phyloP scores from a whole-genome alignment of 1,140 invertebrate genomes.

The Schlechtendalia chinensis region DNA sequence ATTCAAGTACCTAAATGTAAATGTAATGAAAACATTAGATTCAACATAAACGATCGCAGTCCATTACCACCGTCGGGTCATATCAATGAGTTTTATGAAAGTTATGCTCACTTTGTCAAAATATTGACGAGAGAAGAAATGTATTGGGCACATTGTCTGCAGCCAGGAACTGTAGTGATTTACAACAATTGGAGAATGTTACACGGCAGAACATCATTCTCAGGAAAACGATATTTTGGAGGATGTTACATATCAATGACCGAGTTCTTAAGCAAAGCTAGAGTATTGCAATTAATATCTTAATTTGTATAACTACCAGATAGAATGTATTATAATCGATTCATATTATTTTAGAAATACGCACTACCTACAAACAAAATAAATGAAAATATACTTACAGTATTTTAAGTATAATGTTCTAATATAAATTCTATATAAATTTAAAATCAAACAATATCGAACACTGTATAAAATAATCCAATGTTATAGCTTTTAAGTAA shows the following conservation, averaged over 20 bases:
- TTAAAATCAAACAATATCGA: no score
- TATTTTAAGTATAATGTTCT: background rate
- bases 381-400: background rate
- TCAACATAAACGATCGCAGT: slow-evolving; percentile 70
- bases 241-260: slow-evolving; percentile 65
- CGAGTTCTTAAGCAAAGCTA: slow-evolving; percentile 63
- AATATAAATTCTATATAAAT: background rate
- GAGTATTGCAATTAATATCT: slow-evolving; percentile 51
- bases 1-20: background rate
- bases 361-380: background rate
- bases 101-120: slow-evolving; percentile 61
- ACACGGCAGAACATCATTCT: slow-evolving; percentile 68
- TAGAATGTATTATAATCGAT: background rate
- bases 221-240: slow-evolving; percentile 61
- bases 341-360: background rate
- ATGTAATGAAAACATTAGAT: slow-evolving; percentile 56
- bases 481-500: no score
- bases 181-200: slow-evolving; percentile 76
- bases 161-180: slow-evolving; percentile 66
- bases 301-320: background rate
- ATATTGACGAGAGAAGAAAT: slow-evolving; percentile 60
- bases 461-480: no score
- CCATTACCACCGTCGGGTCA: slow-evolving; percentile 57
- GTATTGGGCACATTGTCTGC: slow-evolving; percentile 63
- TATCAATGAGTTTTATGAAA: slow-evolving; percentile 64